A percentile compares a stretch with the other conserved stretches of the same genome.
phyloP scores from a whole-genome alignment of 2,113 vertebrate species.

The Cochlearius cochlearius region DNA sequence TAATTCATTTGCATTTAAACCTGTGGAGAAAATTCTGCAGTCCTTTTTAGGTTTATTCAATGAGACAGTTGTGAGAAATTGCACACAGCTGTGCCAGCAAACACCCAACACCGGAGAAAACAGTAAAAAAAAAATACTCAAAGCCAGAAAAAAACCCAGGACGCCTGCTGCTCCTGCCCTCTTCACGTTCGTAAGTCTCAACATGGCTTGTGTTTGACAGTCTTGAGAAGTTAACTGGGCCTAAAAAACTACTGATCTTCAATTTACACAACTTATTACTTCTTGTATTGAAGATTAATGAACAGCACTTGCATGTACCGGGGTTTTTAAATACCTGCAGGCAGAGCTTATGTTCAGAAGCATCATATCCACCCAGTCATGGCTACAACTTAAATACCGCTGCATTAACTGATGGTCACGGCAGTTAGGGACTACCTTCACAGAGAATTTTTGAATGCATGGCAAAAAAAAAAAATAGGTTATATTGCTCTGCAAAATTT shows the following conservation, averaged over 20 bases:
- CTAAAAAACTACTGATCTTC: background rate
- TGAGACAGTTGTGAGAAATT: background rate
- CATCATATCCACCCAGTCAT: background rate
- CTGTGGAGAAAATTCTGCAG: background rate
- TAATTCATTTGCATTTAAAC: background rate
- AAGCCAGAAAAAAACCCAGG: background rate
- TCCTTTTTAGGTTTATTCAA: background rate
- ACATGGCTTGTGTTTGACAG: background rate
- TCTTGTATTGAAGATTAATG: background rate
- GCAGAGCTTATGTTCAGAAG: background rate
- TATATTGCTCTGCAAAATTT: background rate
- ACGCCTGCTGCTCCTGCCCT: background rate
- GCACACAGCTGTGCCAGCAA: background rate
- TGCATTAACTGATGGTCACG: background rate
- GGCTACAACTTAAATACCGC: background rate
- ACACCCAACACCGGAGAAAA: background rate
- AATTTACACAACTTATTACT: background rate
- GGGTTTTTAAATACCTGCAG: background rate
- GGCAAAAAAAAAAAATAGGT: background rate
- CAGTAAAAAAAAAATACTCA: background rate
- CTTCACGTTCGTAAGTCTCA: background rate
- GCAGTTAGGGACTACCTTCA: background rate
- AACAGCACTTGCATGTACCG: background rate
- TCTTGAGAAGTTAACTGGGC: background rate
- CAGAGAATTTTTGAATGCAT: background rate